Evolutionary conservation across 2,888 invertebrate genomes (phyloP), one percentile per base, ranked within the genome.

Genomic region (Phyllotreta striolata): DNA sequence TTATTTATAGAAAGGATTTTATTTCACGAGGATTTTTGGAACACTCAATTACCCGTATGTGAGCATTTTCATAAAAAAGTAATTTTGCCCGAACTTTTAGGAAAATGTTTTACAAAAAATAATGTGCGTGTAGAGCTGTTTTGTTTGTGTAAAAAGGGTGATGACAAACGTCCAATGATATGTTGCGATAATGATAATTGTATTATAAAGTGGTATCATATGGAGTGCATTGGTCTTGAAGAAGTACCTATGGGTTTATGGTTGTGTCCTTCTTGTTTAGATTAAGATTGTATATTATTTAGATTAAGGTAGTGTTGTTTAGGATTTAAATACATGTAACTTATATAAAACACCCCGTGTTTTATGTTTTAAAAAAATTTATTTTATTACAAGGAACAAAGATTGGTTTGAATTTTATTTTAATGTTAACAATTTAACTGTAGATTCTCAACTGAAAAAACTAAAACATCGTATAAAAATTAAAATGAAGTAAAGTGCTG

Each of bases 41-140:
- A n/a, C n/a, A n/a, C n/a, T n/a, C n/a, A n/a, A n/a, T n/a, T n/a
- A n/a, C n/a, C n/a, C n/a, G n/a, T n/a, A n/a, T n/a, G n/a, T n/a
- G n/a, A n/a, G n/a, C n/a, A n/a, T n/a, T n/a, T n/a, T n/a, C n/a
- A n/a, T n/a, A n/a, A n/a, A 14, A 3, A 49, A 5, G 14, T 47
- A 3, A 12, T 47, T 6, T 24, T 47, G 47, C 47, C 47, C 3
- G 47, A 47, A 10, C 47, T 75, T 77, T 6, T 67, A 62, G 59
- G 47, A 8, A 47, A 47, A 13, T 13, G 34, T 13, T 47, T 47
- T 9, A 47, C 47, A 47, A 10, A 3, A 10, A 47, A 13, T 6
- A 9, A 12, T 4, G 47, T 14, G 6, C n/a, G n/a, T n/a, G 14
- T 6, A 24, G 13, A 47, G 34, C 3, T 47, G 4, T 6, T 12